phyloP scores from a whole-genome alignment of 2,888 invertebrate genomes.

The Laothoe populi region DNA sequence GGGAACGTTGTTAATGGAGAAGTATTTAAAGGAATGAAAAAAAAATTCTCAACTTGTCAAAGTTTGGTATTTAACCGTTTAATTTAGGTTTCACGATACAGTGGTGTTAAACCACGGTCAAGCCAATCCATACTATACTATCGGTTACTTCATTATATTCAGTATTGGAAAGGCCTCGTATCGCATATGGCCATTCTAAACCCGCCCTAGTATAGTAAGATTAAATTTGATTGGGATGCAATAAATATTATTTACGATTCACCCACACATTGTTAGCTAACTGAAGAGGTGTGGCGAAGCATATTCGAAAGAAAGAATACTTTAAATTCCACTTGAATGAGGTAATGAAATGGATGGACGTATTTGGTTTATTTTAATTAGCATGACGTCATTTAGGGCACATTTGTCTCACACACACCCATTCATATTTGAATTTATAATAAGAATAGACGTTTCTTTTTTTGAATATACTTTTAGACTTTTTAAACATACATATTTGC shows the following conservation, averaged over 20 bases:
- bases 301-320: conserved; percentile 13
- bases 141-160: neutral
- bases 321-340: conserved; percentile 11
- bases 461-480: no score
- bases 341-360: neutral
- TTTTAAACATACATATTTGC: no score
- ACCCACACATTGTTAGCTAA: conserved; percentile 16
- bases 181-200: neutral
- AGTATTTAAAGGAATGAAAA: no score
- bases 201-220: neutral
- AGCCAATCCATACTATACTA: neutral
- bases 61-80: no score
- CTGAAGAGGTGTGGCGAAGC: neutral
- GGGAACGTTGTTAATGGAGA: no score
- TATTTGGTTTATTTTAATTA: conserved; percentile 7
- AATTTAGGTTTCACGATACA: no score
- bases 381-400: conserved; percentile 10
- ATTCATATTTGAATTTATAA: neutral
- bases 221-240: conserved; percentile 22
- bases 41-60: no score
- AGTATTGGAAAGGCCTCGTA: neutral
- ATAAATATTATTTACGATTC: conserved; percentile 17
- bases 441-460: no score
- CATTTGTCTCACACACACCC: neutral
- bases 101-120: no score